These are phyloP conservation scores for Drosophila paulistorum DNA, from an alignment of 1,140 invertebrate species.

Conservation along the genomic window DNA sequence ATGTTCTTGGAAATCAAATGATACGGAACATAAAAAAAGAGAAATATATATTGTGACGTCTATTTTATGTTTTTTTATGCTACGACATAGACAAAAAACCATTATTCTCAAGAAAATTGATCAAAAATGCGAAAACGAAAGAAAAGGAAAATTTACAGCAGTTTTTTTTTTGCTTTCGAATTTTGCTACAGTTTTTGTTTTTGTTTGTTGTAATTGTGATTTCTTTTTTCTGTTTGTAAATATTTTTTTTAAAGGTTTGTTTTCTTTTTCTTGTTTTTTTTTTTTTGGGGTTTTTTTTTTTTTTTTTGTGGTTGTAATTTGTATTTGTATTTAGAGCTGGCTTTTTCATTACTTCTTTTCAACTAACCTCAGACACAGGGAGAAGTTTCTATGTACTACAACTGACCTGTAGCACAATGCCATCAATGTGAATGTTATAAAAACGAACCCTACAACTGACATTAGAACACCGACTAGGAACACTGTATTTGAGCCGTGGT, in stretches of 20 bases:
- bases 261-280: constrained; percentile 36
- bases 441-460: constrained; percentile 98
- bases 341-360: constrained; percentile 85
- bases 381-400: constrained; percentile 98
- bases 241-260: constrained; percentile 22
- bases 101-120: constrained; percentile 40
- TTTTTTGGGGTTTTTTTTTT: constrained; percentile 32
- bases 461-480: constrained; percentile 98
- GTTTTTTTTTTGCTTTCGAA: constrained; percentile 56
- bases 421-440: constrained; percentile 98
- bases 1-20: constrained; percentile 26
- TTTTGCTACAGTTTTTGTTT: constrained; percentile 48
- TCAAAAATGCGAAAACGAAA: constrained; percentile 62
- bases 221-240: constrained; percentile 45
- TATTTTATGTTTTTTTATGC: constrained; percentile 27
- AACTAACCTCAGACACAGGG: constrained; percentile 97
- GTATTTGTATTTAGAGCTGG: constrained; percentile 85
- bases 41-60: constrained; percentile 30
- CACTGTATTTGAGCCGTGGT: constrained; percentile 96
- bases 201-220: constrained; percentile 20
- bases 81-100: constrained; percentile 51
- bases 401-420: constrained; percentile 99
- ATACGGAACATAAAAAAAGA: constrained; percentile 41
- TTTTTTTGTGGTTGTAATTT: constrained; percentile 79
- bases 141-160: constrained; percentile 64